These are phyloP conservation scores for Ophion costatus DNA, from an alignment of 2,888 invertebrate genomes.

Conservation along the genomic window DNA sequence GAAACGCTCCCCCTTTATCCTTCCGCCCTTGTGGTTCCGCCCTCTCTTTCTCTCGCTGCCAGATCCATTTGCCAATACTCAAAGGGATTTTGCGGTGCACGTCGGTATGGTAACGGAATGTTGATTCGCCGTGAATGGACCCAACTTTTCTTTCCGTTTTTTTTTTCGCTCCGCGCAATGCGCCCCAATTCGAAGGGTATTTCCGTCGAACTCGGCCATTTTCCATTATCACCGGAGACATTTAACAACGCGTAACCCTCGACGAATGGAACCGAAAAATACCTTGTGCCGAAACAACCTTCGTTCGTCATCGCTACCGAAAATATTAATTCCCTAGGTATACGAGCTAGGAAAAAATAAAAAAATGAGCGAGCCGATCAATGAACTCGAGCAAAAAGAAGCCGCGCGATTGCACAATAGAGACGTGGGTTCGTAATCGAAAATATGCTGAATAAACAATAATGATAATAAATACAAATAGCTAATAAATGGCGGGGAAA, in stretches of 20 bases:
- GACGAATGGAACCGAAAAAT: background rate
- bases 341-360: background rate
- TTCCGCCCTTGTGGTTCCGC: background rate
- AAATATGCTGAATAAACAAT: background rate
- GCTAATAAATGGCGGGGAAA: background rate
- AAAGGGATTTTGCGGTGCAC: slow-evolving; percentile 54
- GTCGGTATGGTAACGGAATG: slow-evolving; percentile 34
- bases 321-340: background rate
- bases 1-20: background rate
- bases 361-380: background rate
- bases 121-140: slow-evolving; percentile 21
- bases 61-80: slow-evolving; percentile 60
- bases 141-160: slow-evolving; percentile 38
- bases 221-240: background rate
- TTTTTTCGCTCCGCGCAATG: background rate
- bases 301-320: background rate
- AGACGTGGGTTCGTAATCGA: background rate
- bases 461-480: background rate
- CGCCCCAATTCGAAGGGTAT: background rate
- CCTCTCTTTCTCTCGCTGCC: slow-evolving; percentile 2
- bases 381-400: background rate
- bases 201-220: background rate
- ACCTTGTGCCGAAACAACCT: background rate
- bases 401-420: background rate
- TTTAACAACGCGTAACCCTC: background rate